These are phyloP conservation scores for Nebria salina DNA, from an alignment of 2,888 invertebrate genomes.

Conservation along the genomic window DNA sequence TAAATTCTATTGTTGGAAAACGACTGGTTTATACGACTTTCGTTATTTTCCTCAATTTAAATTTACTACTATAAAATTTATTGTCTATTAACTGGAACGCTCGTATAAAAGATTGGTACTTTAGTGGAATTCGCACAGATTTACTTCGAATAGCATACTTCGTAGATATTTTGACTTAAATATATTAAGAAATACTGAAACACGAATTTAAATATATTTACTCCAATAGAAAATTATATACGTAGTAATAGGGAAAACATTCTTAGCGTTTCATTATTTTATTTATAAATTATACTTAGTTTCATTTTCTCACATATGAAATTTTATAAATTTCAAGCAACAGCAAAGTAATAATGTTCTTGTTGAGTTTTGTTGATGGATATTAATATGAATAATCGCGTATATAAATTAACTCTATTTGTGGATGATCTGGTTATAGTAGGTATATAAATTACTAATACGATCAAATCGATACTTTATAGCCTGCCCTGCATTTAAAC, in stretches of 20 bases:
- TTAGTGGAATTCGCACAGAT: neutral
- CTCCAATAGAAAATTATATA: neutral
- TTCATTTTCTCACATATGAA: neutral
- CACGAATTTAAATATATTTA: no score
- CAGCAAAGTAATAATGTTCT: no score
- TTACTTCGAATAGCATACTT: neutral
- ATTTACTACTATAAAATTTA: neutral
- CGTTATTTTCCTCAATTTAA: neutral
- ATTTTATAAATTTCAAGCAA: no score
- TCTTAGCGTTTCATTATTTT: neutral
- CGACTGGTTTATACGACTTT: neutral
- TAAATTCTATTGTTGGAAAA: neutral
- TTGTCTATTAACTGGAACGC: neutral
- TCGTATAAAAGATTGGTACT: slow-evolving; percentile 1
- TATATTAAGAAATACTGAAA: neutral
- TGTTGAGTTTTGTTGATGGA: no score
- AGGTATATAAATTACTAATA: neutral
- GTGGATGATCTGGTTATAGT: neutral
- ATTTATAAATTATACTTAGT: neutral
- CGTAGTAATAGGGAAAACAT: neutral
- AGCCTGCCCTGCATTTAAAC: no score
- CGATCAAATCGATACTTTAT: neutral
- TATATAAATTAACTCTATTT: no score
- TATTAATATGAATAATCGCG: no score
- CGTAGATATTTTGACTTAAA: neutral